Evolutionary conservation across 2,797 vertebrate species (phyloP).

Genomic region (Myotis pilosus): DNA sequence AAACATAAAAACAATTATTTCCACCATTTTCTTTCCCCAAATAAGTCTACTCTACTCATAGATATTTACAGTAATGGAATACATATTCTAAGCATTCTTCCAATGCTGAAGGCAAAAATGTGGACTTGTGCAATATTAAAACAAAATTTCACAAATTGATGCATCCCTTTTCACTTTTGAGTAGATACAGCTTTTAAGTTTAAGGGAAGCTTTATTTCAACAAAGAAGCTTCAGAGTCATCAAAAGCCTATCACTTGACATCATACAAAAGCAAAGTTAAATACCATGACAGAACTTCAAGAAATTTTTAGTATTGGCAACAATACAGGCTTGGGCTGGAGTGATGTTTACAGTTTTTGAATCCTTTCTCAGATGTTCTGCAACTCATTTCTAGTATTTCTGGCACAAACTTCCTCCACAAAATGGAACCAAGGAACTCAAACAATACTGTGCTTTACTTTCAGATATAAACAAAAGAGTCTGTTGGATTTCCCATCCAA

Average conservation of each 20-base stretch:
- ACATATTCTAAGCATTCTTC: conserved; percentile 60
- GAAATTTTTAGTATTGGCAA: conserved; percentile 70
- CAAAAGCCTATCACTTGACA: conserved; percentile 13
- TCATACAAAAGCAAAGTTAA: conserved; percentile 64
- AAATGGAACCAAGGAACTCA: conserved; percentile 60
- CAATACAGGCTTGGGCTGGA: conserved; percentile 66
- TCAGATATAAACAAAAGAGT: conserved; percentile 66
- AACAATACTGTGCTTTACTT: conserved; percentile 56
- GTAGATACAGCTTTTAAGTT: conserved; percentile 49
- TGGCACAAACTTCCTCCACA: conserved; percentile 70
- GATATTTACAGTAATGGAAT: conserved; percentile 30
- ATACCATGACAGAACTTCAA: conserved; percentile 67
- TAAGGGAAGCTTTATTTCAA: conserved; percentile 50
- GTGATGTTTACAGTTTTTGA: conserved; percentile 77
- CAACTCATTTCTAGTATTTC: conserved; percentile 66
- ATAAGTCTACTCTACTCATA: background rate
- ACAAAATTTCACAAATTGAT: background rate
- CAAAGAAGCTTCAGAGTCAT: conserved; percentile 39
- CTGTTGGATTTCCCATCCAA: conserved; percentile 23
- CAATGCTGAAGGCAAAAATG: conserved; percentile 50
- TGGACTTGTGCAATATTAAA: background rate
- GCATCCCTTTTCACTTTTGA: conserved; percentile 41
- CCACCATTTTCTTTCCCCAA: background rate
- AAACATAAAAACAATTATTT: conserved; percentile 42
- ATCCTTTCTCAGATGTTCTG: conserved; percentile 65